A percentile compares a stretch with the other conserved stretches of the same genome.
phyloP scores from a whole-genome alignment of 2,113 vertebrate genomes.

The Rhinichthys klamathensis region DNA sequence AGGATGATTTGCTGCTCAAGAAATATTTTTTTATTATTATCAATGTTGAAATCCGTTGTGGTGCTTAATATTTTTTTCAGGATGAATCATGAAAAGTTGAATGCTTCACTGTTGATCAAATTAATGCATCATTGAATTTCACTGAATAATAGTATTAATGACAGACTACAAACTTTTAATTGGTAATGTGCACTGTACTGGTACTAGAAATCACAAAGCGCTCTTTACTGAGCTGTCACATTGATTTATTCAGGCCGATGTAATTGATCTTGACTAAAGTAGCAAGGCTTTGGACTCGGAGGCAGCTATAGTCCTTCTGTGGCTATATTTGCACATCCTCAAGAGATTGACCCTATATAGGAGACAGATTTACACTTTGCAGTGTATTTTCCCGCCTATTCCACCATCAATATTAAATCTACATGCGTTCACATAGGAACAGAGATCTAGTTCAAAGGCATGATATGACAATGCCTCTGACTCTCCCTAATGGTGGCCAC shows the following conservation, averaged over 20 bases:
- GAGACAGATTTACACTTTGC: slow-evolving; percentile 15
- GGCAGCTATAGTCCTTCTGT: not conserved
- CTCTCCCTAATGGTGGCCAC: slow-evolving; percentile 21
- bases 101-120: no score
- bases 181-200: not conserved
- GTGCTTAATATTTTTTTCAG: not conserved
- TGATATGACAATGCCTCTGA: slow-evolving; percentile 2
- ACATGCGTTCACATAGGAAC: slow-evolving; percentile 19
- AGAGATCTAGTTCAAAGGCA: not conserved
- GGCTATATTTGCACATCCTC: slow-evolving; percentile 21
- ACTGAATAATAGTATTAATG: not conserved
- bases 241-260: slow-evolving; percentile 16
- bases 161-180: no score
- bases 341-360: not conserved
- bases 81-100: not conserved
- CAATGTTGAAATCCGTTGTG: not conserved
- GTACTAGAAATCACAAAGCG: not conserved
- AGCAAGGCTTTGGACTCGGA: not conserved
- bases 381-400: not conserved
- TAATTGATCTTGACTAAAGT: slow-evolving; percentile 14
- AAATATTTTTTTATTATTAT: not conserved
- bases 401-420: not conserved
- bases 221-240: slow-evolving; percentile 2
- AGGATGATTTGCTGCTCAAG: not conserved
- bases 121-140: not conserved